phyloP scores from a whole-genome alignment of 2,888 invertebrate genomes.

The Hypselothyrea guttata region DNA sequence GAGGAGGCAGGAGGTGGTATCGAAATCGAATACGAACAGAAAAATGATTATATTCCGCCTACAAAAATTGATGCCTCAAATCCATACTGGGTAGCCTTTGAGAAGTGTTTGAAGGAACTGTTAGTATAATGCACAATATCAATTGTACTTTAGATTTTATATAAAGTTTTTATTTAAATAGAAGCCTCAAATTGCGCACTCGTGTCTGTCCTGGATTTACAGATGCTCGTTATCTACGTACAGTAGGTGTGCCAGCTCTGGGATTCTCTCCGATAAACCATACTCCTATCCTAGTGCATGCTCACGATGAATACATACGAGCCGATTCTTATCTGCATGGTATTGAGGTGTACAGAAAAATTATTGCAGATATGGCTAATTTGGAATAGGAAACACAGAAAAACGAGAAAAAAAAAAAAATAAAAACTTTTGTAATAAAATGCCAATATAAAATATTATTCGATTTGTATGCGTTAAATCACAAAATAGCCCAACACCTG shows the following conservation, averaged over 20 bases:
- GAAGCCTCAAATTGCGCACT: conserved; percentile 86
- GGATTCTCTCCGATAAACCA: conserved; percentile 95
- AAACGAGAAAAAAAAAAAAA: no score
- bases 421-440: no score
- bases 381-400: no score
- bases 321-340: conserved; percentile 91
- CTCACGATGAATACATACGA: conserved; percentile 93
- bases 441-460: no score
- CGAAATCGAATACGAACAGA: conserved; percentile 85
- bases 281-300: conserved; percentile 92
- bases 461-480: no score
- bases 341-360: conserved; percentile 86
- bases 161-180: conserved; percentile 65
- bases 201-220: conserved; percentile 94
- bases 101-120: conserved; percentile 84
- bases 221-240: conserved; percentile 91
- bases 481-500: no score
- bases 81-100: conserved; percentile 88
- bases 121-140: conserved; percentile 77
- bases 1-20: conserved; percentile 88
- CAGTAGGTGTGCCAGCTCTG: conserved; percentile 90
- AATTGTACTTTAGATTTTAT: not conserved
- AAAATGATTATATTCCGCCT: conserved; percentile 84
- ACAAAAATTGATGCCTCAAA: conserved; percentile 86
- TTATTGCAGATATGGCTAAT: conserved; percentile 67